Base-by-base conservation (phyloP, 1,140 invertebrate genomes). In the Melitaea cinxia region DNA sequence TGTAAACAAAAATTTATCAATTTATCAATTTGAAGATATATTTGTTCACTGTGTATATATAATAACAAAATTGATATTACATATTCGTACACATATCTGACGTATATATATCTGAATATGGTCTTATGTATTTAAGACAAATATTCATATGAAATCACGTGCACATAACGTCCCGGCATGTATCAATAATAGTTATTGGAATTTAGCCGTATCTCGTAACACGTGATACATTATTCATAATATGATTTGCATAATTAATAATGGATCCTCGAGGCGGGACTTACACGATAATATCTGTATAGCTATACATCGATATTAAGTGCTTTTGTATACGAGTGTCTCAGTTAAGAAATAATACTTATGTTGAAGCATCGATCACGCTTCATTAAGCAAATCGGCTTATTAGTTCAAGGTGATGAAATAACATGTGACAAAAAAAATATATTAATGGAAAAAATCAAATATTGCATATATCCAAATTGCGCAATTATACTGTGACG, bases 201-300 rank as follows among this genome's bases (percentile, higher is more conserved):
- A 61, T 68, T 61, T 62, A 68, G 50, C 28, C 35, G 65, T 60
- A 57, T 68, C 55, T 68, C 39, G 55, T 64, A 54, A 62, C 58
- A 17, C 63, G 30, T 59, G 52, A 70, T 69, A 69, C 67, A 71
- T 67, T 59, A 67, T 71, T 67, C 69, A 65, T 68, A 55, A 68
- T 49, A 61, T 57, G 42, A 70, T 70, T 70, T 70, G 58, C 68
- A 70, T 70, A 70, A 70, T 70, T 70, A 66, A 70, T 70, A 66
- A 66, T 62, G 63, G 55, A 65, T 65, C 56, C 56, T 64, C 56
- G 63, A 65, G 55, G 56, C 56, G 63, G 63, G 63, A 65, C 63
- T 65, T 57, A 65, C 37, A 45, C 12, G 63, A 19, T 54, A 47
- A 47, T 47, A 52, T 55, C 62, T 64, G 33, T 39, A 57, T 47